Evolutionary conservation across 2,113 vertebrate genomes (phyloP).

Genomic region (Onychorhynchus coronatus): DNA sequence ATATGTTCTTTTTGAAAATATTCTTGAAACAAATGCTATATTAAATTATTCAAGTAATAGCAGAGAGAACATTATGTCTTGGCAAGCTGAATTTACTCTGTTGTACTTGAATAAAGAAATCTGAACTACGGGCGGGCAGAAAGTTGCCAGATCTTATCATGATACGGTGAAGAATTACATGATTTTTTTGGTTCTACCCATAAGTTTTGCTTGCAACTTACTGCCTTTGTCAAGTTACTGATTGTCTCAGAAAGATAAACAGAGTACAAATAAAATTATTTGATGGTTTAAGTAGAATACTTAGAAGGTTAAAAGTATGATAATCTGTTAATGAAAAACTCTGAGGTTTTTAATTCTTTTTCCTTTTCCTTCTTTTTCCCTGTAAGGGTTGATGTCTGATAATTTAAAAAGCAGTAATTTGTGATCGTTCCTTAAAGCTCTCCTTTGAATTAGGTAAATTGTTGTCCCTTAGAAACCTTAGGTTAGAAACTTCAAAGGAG

Average conservation of each 20-base stretch:
- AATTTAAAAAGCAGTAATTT: neutral
- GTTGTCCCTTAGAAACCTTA: neutral
- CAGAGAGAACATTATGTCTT: constrained; percentile 67
- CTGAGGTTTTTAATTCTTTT: neutral
- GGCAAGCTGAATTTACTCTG: constrained; percentile 58
- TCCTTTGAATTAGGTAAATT: constrained; percentile 13
- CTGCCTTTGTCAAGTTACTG: constrained; percentile 44
- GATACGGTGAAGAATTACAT: constrained; percentile 33
- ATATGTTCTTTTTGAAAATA: constrained; percentile 30
- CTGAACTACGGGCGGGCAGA: constrained; percentile 15
- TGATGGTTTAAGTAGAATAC: neutral
- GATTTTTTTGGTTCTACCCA: constrained; percentile 37
- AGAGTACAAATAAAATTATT: constrained; percentile 31
- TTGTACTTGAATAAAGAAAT: constrained; percentile 70
- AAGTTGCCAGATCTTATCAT: constrained; percentile 72
- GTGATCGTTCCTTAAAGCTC: neutral
- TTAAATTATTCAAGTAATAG: constrained; percentile 46
- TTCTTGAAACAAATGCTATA: constrained; percentile 37
- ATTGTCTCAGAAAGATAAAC: constrained; percentile 18
- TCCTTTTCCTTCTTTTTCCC: neutral
- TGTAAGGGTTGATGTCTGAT: neutral
- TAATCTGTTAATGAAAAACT: neutral
- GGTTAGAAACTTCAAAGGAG: constrained; percentile 40
- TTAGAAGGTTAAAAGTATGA: neutral
- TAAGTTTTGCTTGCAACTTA: constrained; percentile 60